Conservation (phyloP, 2,888 invertebrate genomes). For the Drosophila nr. perissopoda region DNA sequence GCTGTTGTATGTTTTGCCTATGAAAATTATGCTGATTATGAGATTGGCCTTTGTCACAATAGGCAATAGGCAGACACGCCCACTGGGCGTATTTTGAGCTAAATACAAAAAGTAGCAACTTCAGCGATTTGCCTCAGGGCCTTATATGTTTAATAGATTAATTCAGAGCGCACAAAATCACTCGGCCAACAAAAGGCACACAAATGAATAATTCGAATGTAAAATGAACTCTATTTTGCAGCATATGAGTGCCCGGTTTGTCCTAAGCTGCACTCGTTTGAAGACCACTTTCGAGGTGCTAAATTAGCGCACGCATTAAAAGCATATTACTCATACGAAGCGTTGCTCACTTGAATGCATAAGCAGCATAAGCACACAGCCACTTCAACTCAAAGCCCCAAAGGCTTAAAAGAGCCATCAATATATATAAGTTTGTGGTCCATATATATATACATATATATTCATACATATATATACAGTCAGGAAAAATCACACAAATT, state of each 20-base stretch:
- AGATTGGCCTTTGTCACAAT: slow-evolving; percentile 60
- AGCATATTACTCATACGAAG: slow-evolving; percentile 64
- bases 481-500: neutral
- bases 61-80: slow-evolving; percentile 42
- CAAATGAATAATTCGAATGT: slow-evolving; percentile 41
- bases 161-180: slow-evolving; percentile 34
- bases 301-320: slow-evolving; percentile 72
- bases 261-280: slow-evolving; percentile 40
- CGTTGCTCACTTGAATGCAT: slow-evolving; percentile 38
- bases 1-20: slow-evolving; percentile 28
- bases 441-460: slow-evolving; percentile 2
- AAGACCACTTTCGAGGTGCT: slow-evolving; percentile 63
- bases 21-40: slow-evolving; percentile 78
- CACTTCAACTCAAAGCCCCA: slow-evolving; percentile 28
- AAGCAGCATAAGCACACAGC: slow-evolving; percentile 9
- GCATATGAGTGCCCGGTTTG: slow-evolving; percentile 16
- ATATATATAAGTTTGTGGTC: slow-evolving; percentile 26
- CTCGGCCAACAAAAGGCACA: slow-evolving; percentile 29
- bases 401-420: slow-evolving; percentile 50
- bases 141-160: slow-evolving; percentile 53
- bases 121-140: slow-evolving; percentile 22
- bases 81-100: slow-evolving; percentile 31
- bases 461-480: neutral
- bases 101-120: slow-evolving; percentile 33
- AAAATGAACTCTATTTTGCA: slow-evolving; percentile 22